phyloP scores from a whole-genome alignment of 2,797 vertebrate species.

The Linurgus olivaceus region DNA sequence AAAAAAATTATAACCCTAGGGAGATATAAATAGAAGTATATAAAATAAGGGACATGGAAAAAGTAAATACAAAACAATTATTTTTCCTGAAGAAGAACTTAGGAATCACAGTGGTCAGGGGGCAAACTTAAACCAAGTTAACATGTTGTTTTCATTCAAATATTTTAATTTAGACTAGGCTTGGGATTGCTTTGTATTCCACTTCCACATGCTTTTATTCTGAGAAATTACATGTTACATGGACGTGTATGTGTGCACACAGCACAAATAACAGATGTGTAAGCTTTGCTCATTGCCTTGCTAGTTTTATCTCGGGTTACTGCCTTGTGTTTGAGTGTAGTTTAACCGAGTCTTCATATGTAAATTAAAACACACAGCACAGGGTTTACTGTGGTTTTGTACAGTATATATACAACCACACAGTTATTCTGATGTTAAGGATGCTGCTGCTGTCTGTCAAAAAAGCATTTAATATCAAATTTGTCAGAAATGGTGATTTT shows the following conservation, averaged over 20 bases:
- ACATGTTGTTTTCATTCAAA: not conserved
- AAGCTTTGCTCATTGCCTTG: not conserved
- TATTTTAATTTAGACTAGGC: not conserved
- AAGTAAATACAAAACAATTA: not conserved
- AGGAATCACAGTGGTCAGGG: not conserved
- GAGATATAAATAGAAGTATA: not conserved
- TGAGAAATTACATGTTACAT: not conserved
- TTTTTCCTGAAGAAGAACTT: not conserved
- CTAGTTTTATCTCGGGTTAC: not conserved
- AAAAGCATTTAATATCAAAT: not conserved
- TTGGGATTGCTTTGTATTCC: not conserved
- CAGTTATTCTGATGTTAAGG: not conserved
- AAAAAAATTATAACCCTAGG: not conserved
- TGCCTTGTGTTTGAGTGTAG: not conserved
- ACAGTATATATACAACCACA: not conserved
- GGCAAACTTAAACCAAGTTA: not conserved
- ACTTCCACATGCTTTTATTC: fast-evolving
- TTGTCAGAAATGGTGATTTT: not conserved
- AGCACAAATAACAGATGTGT: not conserved
- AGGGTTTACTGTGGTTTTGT: not conserved
- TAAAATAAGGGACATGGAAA: not conserved
- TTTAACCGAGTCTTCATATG: not conserved
- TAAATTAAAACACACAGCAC: not conserved
- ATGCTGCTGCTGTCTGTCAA: not conserved
- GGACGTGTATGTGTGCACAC: not conserved